These are phyloP conservation scores for Ormyrus thymus DNA, from an alignment of 2,888 invertebrate genomes.

Conservation along the genomic window DNA sequence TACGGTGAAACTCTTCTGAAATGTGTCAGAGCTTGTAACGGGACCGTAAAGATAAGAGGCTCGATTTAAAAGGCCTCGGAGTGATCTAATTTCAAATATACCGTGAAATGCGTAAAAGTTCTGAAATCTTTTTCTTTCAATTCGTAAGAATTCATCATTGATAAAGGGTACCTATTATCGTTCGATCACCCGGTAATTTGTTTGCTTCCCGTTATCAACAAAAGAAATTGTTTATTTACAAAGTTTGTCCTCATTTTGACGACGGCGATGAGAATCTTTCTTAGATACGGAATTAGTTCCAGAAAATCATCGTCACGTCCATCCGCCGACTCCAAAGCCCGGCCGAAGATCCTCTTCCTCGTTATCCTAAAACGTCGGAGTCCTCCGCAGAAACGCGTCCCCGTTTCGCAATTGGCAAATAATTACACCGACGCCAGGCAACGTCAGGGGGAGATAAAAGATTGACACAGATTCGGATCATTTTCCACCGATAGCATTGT, in stretches of 20 bases:
- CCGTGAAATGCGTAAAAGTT: too few relatives aligned
- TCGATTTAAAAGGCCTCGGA: too few relatives aligned
- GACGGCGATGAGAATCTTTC: not conserved
- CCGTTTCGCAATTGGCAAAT: not conserved
- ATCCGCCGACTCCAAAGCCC: not conserved
- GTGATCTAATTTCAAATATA: too few relatives aligned
- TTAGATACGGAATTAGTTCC: not conserved
- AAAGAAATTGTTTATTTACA: conserved; percentile 21
- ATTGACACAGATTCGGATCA: not conserved
- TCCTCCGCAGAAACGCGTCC: not conserved
- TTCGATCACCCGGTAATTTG: conserved; percentile 3
- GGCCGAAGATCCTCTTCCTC: not conserved
- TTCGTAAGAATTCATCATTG: too few relatives aligned
- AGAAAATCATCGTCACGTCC: not conserved
- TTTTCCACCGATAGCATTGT: conserved; percentile 14
- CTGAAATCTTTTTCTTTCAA: too few relatives aligned
- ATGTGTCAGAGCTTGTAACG: too few relatives aligned
- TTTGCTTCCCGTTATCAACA: not conserved
- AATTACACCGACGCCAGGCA: not conserved
- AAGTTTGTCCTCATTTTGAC: conserved; percentile 14
- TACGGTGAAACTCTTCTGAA: too few relatives aligned
- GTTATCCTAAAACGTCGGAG: not conserved
- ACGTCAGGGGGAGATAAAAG: not conserved
- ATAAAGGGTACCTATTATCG: not conserved
- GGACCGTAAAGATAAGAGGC: too few relatives aligned